Evolutionary conservation across 2,797 vertebrate genomes (phyloP).

Genomic region (Epinephelus awoara): DNA sequence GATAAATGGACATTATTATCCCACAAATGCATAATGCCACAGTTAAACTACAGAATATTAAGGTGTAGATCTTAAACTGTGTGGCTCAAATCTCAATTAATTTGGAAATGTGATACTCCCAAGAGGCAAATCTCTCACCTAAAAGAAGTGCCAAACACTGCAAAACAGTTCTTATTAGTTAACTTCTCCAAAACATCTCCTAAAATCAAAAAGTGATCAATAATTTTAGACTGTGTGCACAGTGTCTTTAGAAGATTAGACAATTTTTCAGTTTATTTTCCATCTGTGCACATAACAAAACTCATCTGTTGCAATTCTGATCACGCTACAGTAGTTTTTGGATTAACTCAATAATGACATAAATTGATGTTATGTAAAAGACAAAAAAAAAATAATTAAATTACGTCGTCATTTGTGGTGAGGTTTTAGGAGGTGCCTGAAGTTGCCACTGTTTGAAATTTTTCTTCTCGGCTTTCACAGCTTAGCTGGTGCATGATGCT

Average conservation of each 20-base stretch:
- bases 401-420: conserved; percentile 54
- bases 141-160: conserved; percentile 67
- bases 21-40: conserved; percentile 27
- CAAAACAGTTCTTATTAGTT: conserved; percentile 17
- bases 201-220: conserved; percentile 7
- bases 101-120: not conserved
- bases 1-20: conserved; percentile 14
- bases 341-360: conserved; percentile 51
- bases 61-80: conserved; percentile 8
- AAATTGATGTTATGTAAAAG: conserved; percentile 56
- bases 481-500: conserved; percentile 79
- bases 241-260: conserved; percentile 44
- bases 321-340: conserved; percentile 56
- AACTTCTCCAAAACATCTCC: conserved; percentile 29
- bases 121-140: conserved; percentile 26
- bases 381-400: conserved; percentile 1
- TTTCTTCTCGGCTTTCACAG: conserved; percentile 62
- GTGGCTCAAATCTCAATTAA: conserved; percentile 18
- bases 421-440: conserved; percentile 67
- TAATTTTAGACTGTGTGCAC: conserved; percentile 28
- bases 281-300: conserved; percentile 25
- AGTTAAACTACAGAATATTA: conserved; percentile 25
- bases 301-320: conserved; percentile 40
- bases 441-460: conserved; percentile 52
- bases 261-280: conserved; percentile 20